Evolutionary conservation across 2,113 vertebrate genomes (phyloP).

Genomic region (Melanerpes aurifrons): DNA sequence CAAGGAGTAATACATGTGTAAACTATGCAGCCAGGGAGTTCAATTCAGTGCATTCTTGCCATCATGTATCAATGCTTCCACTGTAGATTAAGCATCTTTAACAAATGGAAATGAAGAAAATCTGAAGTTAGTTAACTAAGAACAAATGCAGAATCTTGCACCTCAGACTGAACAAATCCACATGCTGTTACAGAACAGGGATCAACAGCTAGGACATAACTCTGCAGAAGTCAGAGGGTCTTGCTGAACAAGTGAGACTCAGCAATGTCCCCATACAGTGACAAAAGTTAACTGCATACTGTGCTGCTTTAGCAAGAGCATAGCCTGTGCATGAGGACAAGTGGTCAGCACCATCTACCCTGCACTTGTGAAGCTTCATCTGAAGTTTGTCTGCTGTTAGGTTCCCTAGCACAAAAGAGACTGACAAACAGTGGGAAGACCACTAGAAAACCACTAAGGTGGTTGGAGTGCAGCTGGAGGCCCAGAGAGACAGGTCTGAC

Average conservation of each 20-base stretch:
- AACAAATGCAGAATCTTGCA: background rate
- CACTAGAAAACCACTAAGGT: background rate
- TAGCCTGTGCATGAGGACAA: background rate
- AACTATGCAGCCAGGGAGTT: background rate
- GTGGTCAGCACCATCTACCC: background rate
- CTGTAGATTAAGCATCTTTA: background rate
- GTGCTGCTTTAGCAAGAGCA: background rate
- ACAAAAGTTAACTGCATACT: background rate
- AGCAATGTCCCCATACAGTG: background rate
- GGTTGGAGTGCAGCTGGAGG: background rate
- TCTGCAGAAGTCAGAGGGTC: background rate
- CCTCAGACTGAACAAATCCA: background rate
- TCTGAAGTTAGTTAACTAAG: background rate
- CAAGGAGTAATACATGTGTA: accelerated
- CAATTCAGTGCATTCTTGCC: background rate
- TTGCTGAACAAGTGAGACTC: background rate
- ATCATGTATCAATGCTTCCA: accelerated
- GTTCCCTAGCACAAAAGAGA: background rate
- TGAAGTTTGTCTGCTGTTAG: background rate
- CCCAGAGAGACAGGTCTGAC: background rate
- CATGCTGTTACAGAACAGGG: background rate
- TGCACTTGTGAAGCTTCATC: background rate
- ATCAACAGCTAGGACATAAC: background rate
- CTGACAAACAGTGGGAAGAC: background rate
- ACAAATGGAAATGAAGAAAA: background rate